A percentile compares a stretch with the other conserved stretches of the same genome.
Evolutionary conservation across 23 tunicate genomes (phyloP).

Genomic region (Botrylloides violaceus): DNA sequence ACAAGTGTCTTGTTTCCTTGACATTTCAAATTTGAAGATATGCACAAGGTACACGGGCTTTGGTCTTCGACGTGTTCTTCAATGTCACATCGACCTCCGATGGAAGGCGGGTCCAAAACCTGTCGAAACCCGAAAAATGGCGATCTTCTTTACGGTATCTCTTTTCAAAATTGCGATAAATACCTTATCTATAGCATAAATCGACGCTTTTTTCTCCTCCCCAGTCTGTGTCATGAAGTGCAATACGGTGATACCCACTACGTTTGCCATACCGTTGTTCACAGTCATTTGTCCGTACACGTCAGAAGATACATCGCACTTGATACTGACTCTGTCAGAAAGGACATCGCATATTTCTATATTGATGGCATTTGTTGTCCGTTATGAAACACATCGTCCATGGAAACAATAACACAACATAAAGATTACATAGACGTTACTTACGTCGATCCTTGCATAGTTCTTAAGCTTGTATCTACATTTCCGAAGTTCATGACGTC

Average conservation of each 20-base stretch:
- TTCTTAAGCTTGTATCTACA: conserved; percentile 14
- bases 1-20: conserved; percentile 24
- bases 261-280: conserved; percentile 12
- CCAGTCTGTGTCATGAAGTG: background rate
- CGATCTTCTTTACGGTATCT: no score
- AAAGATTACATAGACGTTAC: background rate
- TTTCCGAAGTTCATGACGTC: conserved; percentile 1
- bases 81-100: conserved; percentile 76
- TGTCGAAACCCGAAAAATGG: no score
- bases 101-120: conserved; percentile 67
- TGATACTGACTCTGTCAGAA: conserved; percentile 22
- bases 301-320: conserved; percentile 4
- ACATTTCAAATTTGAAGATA: conserved; percentile 25
- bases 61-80: conserved; percentile 2
- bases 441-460: conserved; percentile 79
- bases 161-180: background rate
- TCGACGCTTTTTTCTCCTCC: conserved; percentile 11
- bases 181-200: conserved; percentile 37
- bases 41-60: conserved; percentile 26
- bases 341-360: no score
- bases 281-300: conserved; percentile 4
- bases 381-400: background rate
- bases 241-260: background rate
- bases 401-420: background rate
- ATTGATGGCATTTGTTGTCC: no score